Evolutionary conservation across 2,797 vertebrate species (phyloP).

Genomic region (Apogon talboti): DNA sequence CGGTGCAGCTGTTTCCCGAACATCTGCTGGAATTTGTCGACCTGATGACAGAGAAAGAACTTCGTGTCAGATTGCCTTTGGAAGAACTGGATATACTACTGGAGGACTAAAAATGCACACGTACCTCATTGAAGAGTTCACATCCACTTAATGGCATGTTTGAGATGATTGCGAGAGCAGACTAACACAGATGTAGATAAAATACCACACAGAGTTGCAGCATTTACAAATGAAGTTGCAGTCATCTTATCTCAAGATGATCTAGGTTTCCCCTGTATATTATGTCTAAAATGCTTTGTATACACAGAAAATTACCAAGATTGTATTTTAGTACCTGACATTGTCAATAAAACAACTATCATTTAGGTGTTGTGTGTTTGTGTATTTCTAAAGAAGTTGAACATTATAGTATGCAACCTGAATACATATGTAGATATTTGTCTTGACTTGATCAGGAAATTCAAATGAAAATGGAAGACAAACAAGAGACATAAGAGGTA

Average conservation of each 20-base stretch:
- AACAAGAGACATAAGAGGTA: too few species aligned
- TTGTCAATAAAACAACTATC: constrained; percentile 52
- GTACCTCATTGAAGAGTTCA: constrained; percentile 15
- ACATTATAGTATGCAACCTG: too few species aligned
- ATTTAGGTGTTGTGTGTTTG: constrained; percentile 1
- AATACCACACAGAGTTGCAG: constrained; percentile 11
- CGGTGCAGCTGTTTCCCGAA: constrained; percentile 87
- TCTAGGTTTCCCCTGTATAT: constrained; percentile 7
- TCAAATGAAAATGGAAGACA: too few species aligned
- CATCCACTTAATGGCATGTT: neutral
- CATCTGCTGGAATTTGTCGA: constrained; percentile 87
- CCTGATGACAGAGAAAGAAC: constrained; percentile 86
- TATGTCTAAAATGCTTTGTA: constrained; percentile 16
- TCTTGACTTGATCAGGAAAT: too few species aligned
- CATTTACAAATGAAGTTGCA: constrained; percentile 9
- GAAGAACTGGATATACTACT: constrained; percentile 93
- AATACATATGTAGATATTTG: too few species aligned
- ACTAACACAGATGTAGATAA: constrained; percentile 7
- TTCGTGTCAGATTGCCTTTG: constrained; percentile 90
- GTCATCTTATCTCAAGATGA: constrained; percentile 2
- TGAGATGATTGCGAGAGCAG: constrained; percentile 4
- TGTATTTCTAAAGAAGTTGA: too few species aligned
- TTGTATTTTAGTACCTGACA: constrained; percentile 18
- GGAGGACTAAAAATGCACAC: constrained; percentile 82
- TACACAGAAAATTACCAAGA: neutral